These are phyloP conservation scores for Thermophis baileyi DNA, from an alignment of 2,113 vertebrate genomes.

Conservation along the genomic window DNA sequence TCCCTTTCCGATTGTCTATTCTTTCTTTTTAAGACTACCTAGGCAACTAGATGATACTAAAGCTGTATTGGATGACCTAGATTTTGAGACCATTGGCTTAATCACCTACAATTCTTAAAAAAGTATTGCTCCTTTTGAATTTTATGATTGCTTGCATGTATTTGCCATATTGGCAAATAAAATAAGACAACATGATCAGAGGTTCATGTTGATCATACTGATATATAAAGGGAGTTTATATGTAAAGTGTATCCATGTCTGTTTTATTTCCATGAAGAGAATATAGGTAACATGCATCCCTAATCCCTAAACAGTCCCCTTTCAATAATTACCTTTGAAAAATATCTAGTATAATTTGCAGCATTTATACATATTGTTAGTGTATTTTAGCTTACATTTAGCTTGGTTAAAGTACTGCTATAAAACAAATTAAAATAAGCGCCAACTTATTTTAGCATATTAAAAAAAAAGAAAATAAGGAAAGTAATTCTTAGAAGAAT, in stretches of 20 bases:
- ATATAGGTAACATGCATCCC: not conserved
- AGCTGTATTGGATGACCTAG: not conserved
- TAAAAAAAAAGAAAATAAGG: not conserved
- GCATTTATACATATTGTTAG: not conserved
- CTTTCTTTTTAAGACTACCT: no score
- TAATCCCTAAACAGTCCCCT: not conserved
- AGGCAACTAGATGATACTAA: no score
- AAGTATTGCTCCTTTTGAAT: not conserved
- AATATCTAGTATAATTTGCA: not conserved
- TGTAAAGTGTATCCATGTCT: not conserved
- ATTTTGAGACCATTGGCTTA: not conserved
- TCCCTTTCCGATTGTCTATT: no score
- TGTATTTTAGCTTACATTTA: constrained; percentile 3
- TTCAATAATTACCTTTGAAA: not conserved
- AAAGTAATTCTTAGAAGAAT: not conserved
- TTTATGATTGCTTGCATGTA: not conserved
- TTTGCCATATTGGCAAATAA: not conserved
- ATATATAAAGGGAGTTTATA: not conserved
- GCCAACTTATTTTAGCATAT: not conserved
- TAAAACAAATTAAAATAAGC: constrained; percentile 4
- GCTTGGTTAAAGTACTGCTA: constrained; percentile 7
- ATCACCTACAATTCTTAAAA: not conserved
- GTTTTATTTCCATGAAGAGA: not conserved
- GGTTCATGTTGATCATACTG: not conserved
- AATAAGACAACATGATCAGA: not conserved